Evolutionary conservation across 1,140 invertebrate species (phyloP).

Genomic region (Euwallacea fornicatus): DNA sequence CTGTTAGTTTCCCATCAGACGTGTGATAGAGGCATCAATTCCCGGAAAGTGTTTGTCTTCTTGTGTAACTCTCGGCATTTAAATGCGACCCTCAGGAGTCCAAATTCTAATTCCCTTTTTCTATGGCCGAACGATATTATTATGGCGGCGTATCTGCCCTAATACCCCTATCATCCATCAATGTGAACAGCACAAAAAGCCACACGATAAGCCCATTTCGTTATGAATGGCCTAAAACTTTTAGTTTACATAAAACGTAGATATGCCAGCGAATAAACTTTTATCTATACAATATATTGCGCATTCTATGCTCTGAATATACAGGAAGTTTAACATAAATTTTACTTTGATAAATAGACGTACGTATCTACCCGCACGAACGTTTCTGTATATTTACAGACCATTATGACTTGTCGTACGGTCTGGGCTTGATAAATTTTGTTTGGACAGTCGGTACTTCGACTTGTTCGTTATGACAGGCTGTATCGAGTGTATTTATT

Average conservation of each 20-base stretch:
- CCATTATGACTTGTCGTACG: constrained; percentile 26
- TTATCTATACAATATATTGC: constrained; percentile 36
- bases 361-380: constrained; percentile 33
- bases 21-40: no score
- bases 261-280: constrained; percentile 31
- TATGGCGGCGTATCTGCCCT: constrained; percentile 17
- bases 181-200: constrained; percentile 33
- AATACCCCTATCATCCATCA: constrained; percentile 35
- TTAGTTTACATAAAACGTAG: constrained; percentile 36
- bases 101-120: constrained; percentile 33
- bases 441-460: constrained; percentile 27
- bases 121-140: constrained; percentile 30
- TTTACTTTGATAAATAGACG: constrained; percentile 37
- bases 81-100: constrained; percentile 14
- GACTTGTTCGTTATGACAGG: constrained; percentile 13
- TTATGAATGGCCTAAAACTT: constrained; percentile 37
- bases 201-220: constrained; percentile 35
- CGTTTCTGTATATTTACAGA: constrained; percentile 32
- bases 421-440: constrained; percentile 28
- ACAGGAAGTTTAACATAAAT: constrained; percentile 37
- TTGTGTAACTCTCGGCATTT: background rate
- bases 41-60: no score
- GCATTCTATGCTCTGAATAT: constrained; percentile 31
- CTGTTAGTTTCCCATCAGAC: no score
- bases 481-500: constrained; percentile 8